Conservation (phyloP, 2,113 vertebrate genomes). For the Alouatta palliata region DNA sequence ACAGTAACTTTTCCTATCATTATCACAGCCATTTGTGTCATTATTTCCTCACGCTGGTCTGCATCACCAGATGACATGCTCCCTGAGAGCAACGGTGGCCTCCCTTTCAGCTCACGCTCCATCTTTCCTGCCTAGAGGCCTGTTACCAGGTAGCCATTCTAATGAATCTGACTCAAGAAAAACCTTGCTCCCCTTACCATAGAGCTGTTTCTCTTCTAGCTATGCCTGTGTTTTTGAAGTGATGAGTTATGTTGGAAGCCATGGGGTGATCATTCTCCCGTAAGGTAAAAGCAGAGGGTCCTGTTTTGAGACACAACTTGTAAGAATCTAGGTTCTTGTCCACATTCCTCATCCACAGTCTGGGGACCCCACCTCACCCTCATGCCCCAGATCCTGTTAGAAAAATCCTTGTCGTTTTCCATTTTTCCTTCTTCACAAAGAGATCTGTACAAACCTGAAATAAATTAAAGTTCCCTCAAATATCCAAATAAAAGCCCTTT, state of each 20-base stretch:
- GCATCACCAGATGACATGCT: not conserved
- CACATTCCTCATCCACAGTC: not conserved
- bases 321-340: not conserved
- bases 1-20: not conserved
- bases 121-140: not conserved
- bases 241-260: not conserved
- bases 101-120: not conserved
- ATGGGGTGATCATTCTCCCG: not conserved
- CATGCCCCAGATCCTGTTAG: not conserved
- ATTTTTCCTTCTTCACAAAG: not conserved
- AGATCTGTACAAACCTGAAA: not conserved
- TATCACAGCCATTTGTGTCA: not conserved
- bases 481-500: not conserved
- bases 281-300: not conserved
- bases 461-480: not conserved
- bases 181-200: not conserved
- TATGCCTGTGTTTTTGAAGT: not conserved
- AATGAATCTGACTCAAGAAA: not conserved
- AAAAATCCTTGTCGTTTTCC: not conserved
- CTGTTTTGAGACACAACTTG: not conserved
- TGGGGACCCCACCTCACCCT: accelerated
- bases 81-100: not conserved
- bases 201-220: not conserved
- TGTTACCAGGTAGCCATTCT: not conserved
- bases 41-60: not conserved